Evolutionary conservation across 1,140 invertebrate genomes (phyloP).

Genomic region (Armadillidium nasatum): DNA sequence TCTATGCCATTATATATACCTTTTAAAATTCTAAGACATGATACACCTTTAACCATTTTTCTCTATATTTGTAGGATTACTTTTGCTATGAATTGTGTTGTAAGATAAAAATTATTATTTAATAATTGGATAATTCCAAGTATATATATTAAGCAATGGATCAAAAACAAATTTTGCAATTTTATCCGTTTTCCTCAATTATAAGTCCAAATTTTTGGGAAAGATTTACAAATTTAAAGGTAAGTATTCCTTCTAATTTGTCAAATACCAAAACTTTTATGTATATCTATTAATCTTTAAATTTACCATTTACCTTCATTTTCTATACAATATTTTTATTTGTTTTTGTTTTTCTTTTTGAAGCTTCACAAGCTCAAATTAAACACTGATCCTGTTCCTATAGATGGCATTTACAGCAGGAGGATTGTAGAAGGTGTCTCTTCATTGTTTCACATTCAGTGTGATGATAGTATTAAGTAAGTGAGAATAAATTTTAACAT

Average conservation of each 20-base stretch:
- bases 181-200: not conserved
- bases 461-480: not conserved
- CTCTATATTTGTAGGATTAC: too few relatives aligned
- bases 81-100: too few relatives aligned
- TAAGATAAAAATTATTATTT: too few relatives aligned
- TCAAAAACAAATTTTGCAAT: not conserved
- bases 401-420: not conserved
- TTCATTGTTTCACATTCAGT: not conserved
- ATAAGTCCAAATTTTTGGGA: not conserved
- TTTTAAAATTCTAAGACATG: too few relatives aligned
- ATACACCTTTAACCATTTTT: too few relatives aligned
- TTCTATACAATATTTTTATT: too few relatives aligned
- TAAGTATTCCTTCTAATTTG: not conserved
- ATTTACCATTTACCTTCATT: too few relatives aligned
- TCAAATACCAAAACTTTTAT: too few relatives aligned
- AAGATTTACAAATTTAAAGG: not conserved
- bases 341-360: not conserved
- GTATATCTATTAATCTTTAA: too few relatives aligned
- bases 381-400: not conserved
- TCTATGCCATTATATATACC: too few relatives aligned
- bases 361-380: not conserved
- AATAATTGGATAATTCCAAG: too few relatives aligned
- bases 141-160: too few relatives aligned
- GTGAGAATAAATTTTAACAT: not conserved
- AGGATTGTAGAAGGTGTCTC: not conserved